Percentiles rank a stretch among this genome's conserved stretches.
Conservation (phyloP, 64 coral and sea anemone genomes). For the Catalaphyllia jardinei region DNA sequence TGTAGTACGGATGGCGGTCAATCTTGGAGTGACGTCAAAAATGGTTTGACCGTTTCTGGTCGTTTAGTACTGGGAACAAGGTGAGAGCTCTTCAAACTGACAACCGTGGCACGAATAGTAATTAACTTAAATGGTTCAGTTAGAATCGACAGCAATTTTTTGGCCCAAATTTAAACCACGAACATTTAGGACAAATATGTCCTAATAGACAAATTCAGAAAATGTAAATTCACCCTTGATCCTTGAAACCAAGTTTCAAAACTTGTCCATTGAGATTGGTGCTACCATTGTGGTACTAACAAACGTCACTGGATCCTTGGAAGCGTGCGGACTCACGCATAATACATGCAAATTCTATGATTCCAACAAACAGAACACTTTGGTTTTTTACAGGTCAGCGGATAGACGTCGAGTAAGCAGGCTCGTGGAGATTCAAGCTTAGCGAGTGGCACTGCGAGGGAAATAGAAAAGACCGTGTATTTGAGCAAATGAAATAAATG, state of each 20-base stretch:
- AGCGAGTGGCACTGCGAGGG: not conserved
- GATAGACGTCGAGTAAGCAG: constrained; percentile 72
- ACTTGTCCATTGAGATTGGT: not conserved
- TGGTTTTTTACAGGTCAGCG: constrained; percentile 67
- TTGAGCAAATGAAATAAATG: not conserved
- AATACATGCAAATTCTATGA: no score
- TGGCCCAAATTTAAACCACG: no score
- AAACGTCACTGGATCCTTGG: not conserved
- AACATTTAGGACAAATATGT: no score
- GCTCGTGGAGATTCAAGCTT: constrained; percentile 29
- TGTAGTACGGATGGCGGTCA: constrained; percentile 74
- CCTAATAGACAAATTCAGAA: no score
- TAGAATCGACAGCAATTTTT: not conserved
- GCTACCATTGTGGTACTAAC: not conserved
- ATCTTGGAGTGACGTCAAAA: constrained; percentile 80
- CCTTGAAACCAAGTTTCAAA: not conserved
- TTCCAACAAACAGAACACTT: not conserved
- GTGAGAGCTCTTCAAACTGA: constrained; percentile 2
- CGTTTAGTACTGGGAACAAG: constrained; percentile 65
- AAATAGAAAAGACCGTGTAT: not conserved
- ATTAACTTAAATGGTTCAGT: not conserved
- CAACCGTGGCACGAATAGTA: not conserved
- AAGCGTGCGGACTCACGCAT: not conserved
- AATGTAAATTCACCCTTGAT: not conserved
- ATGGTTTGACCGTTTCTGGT: constrained; percentile 52